These are phyloP conservation scores for Dynastes maya DNA, from an alignment of 2,888 invertebrate genomes.

Conservation along the genomic window DNA sequence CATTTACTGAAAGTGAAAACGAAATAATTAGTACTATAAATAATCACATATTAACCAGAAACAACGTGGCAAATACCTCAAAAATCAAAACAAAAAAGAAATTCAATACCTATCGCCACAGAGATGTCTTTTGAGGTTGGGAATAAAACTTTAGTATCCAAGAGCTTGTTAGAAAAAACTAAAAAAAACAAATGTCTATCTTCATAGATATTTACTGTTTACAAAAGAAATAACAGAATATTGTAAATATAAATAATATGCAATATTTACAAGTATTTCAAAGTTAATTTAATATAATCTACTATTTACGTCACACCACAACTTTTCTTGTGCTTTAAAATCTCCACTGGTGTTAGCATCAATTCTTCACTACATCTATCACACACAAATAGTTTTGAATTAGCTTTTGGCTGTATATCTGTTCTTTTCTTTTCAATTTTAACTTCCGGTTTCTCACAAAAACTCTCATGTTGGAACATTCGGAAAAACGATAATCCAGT, in stretches of 20 bases:
- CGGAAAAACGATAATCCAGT: conserved; percentile 78
- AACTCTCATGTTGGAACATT: conserved; percentile 81
- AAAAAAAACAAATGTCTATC: too few relatives aligned
- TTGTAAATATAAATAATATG: not conserved
- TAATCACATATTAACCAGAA: too few relatives aligned
- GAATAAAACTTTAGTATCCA: too few relatives aligned
- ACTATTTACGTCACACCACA: conserved; percentile 65
- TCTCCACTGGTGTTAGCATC: conserved; percentile 85
- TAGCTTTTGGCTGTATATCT: conserved; percentile 57
- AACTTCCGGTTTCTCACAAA: conserved; percentile 67
- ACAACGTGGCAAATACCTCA: too few relatives aligned
- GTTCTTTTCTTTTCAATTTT: conserved; percentile 60
- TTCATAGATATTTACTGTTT: too few relatives aligned
- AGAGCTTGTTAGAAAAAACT: too few relatives aligned
- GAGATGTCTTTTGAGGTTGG: too few relatives aligned
- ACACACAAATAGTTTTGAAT: conserved; percentile 78
- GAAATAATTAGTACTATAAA: too few relatives aligned
- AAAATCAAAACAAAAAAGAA: too few relatives aligned
- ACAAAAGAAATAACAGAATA: not conserved
- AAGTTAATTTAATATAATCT: not conserved
- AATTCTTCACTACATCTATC: conserved; percentile 79
- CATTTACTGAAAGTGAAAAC: too few relatives aligned
- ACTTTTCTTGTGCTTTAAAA: conserved; percentile 86
- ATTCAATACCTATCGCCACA: too few relatives aligned
- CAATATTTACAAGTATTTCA: too few relatives aligned